These are phyloP conservation scores for Volucella inanis DNA, from an alignment of 2,888 invertebrate species.

Conservation along the genomic window DNA sequence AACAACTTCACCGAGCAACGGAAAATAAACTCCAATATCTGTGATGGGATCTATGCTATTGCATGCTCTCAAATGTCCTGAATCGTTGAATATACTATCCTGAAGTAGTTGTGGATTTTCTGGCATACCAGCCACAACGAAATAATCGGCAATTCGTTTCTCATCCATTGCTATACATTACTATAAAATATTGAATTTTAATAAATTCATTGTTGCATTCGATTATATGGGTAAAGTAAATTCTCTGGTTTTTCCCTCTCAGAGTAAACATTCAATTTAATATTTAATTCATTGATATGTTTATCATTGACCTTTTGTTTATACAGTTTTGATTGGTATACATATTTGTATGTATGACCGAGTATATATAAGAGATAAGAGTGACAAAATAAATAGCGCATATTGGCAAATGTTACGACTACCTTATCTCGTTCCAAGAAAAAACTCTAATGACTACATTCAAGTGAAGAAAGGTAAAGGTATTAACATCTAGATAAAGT, in stretches of 20 bases:
- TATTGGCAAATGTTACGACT: neutral
- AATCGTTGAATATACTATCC: conserved; percentile 89
- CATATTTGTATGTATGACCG: too few species aligned
- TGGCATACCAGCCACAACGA: conserved; percentile 98
- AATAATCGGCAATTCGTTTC: conserved; percentile 96
- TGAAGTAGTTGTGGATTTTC: conserved; percentile 90
- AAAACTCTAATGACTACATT: conserved; percentile 7
- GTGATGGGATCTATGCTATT: conserved; percentile 96
- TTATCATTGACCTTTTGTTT: conserved; percentile 10
- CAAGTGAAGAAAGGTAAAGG: conserved; percentile 8
- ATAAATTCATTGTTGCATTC: neutral
- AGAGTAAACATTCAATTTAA: too few species aligned
- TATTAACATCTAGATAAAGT: neutral
- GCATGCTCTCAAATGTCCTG: conserved; percentile 91
- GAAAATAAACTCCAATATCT: conserved; percentile 96
- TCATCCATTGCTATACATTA: conserved; percentile 88
- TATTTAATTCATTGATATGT: too few species aligned
- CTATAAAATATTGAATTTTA: conserved; percentile 19
- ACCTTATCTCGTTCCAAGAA: conserved; percentile 10
- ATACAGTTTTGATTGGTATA: neutral
- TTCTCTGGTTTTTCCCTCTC: too few species aligned
- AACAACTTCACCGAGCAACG: conserved; percentile 92
- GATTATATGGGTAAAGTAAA: neutral
- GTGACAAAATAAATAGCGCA: neutral
- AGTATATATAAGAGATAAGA: conserved; percentile 16